Evolutionary conservation across 1,140 invertebrate species (phyloP).

Genomic region (Papilio helenus): DNA sequence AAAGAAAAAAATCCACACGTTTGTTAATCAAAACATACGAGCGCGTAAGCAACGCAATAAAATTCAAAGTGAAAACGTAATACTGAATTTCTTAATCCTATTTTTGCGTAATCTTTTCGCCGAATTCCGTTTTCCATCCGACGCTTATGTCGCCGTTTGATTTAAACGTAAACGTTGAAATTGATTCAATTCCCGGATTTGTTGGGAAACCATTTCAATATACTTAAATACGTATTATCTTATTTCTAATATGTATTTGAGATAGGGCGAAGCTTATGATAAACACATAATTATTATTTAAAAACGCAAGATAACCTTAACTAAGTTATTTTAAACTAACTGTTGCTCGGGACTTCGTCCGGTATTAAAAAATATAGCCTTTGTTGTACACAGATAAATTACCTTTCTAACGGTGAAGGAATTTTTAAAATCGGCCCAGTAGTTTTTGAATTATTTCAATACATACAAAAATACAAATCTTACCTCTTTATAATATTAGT

Average conservation of each 20-base stretch:
- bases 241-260: not conserved
- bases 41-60: slow-evolving; percentile 22
- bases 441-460: too few species aligned
- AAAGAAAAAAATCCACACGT: not conserved
- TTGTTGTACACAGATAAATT: too few species aligned
- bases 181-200: slow-evolving; percentile 32
- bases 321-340: too few species aligned
- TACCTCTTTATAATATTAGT: too few species aligned
- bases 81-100: slow-evolving; percentile 62
- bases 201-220: slow-evolving; percentile 5
- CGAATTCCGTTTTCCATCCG: slow-evolving; percentile 48
- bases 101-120: slow-evolving; percentile 56
- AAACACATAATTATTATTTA: not conserved
- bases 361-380: too few species aligned
- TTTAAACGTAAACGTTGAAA: slow-evolving; percentile 35
- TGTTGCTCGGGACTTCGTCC: too few species aligned
- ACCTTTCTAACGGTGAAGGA: too few species aligned
- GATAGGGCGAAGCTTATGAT: not conserved
- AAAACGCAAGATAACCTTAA: not conserved
- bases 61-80: slow-evolving; percentile 46
- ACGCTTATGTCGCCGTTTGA: slow-evolving; percentile 29
- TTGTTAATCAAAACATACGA: slow-evolving; percentile 15
- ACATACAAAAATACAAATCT: too few species aligned
- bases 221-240: not conserved
- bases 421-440: too few species aligned